Evolutionary conservation across 2,888 invertebrate species (phyloP), one percentile per base, ranked within the genome.

Genomic region (Drosophila mimetica): DNA sequence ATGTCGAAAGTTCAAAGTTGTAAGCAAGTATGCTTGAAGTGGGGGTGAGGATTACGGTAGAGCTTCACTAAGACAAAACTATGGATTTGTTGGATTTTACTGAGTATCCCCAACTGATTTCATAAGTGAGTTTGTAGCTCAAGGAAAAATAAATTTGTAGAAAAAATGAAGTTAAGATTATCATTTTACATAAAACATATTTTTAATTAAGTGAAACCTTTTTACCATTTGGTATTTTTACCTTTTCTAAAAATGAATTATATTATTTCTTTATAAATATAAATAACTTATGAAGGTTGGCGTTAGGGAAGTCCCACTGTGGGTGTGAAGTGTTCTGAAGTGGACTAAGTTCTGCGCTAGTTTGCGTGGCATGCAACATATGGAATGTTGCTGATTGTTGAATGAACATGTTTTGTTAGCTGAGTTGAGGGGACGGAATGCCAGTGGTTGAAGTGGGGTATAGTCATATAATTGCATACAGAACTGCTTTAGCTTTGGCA

Each of bases 1-100:
- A 50, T 64, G 63, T 64, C 76, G 81, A 84, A 81, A 84, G 81
- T 86, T 82, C 71, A 86, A 74, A 65, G 65, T 65, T 65, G 52
- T 51, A 52, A 22, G 30, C 52, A 51, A 65, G 52, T 37, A 37
- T 44, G 41, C 32, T 14, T 7, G 16, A 9, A 28, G 42, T 14
- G 14, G 28, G 44, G 9, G 14, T 28, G 37, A 2, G 11, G 1
- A 18, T 2, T 18, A 44, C 30, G 16, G 60, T 57, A 6, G 7
- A 36, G 18, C 16, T 14, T 37, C 2, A 7, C 8, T n/a, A 22
- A 7, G 25, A n/a, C 4, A 16, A 14, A 44, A 25, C 9, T 11
- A 44, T 4, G 2, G 6, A 9, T 14, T 8, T 9, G 9, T 28
- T 4, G 14, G 1, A 44, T 11, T 16, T 6, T 1, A 9, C 13